These are phyloP conservation scores for Hylomyscus alleni DNA, from an alignment of 2,797 vertebrate genomes.

Conservation along the genomic window DNA sequence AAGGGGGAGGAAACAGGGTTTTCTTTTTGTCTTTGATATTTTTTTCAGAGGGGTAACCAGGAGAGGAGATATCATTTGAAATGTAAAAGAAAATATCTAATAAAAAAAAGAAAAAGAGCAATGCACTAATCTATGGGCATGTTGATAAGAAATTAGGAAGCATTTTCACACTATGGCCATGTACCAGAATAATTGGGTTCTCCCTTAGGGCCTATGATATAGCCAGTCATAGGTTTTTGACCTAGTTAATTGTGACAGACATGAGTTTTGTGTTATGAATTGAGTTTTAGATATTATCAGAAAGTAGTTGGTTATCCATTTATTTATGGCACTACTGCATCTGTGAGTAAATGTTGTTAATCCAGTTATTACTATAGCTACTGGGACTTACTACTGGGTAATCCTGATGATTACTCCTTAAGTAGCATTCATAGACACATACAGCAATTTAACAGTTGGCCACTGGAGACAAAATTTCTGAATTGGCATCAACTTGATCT, in stretches of 20 bases:
- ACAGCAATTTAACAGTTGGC: neutral
- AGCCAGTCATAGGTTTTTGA: neutral
- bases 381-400: neutral
- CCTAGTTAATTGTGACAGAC: neutral
- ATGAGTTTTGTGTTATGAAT: neutral
- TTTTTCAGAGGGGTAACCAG: too few relatives aligned
- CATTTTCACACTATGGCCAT: neutral
- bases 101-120: neutral
- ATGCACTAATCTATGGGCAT: neutral
- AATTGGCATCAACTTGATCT: neutral
- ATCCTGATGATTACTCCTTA: neutral
- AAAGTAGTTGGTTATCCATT: neutral
- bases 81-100: too few relatives aligned
- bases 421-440: neutral
- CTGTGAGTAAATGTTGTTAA: neutral
- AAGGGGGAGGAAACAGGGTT: too few relatives aligned
- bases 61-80: too few relatives aligned
- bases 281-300: neutral
- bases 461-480: neutral
- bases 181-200: neutral
- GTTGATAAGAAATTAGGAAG: neutral
- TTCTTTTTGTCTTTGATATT: too few relatives aligned
- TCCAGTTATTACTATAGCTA: too few relatives aligned
- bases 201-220: neutral
- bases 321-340: neutral